Evolutionary conservation across 2,797 vertebrate genomes (phyloP), one percentile per base, ranked within the genome.

Genomic region (Platyrinchus mystaceus): DNA sequence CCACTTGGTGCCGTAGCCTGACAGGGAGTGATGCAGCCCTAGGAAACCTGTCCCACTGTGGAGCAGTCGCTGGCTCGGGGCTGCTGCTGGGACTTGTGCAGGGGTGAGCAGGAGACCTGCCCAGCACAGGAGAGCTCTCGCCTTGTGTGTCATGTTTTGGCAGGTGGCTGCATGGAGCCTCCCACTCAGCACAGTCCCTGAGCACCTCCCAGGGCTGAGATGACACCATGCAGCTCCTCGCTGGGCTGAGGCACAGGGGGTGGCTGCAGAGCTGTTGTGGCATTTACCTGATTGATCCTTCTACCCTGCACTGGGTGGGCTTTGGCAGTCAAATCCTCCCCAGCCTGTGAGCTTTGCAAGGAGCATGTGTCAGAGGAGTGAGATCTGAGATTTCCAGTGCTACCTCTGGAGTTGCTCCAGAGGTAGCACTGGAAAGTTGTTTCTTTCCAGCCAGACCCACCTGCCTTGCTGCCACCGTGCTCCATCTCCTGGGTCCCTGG

Each of bases 341-440:
- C 24, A 13, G 52, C 63, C 32, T 3, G 0, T 30, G 41, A 76
- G 47, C 27, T 60, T 41, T 1, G 1, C 0, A 4, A 41, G 49
- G 24, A 7, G 3, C 1, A 0, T 0, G 9, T 47, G 28, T 77
- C 43, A 8, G 68, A 46, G 2, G 27, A 9, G 0, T 3, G 30
- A 80, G 46, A 77, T 60, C 37, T n/a, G 37, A 59, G 37, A 6
- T 59, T 23, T 66, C 59, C 66, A 46, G 34, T 71, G 73, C 30
- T 59, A 2, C 12, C 10, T 66, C 15, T 52, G 46, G 73, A 71
- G 30, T 1, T 17, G 10, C 5, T 71, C 73, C 66, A 60, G 50
- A 37, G 23, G 7, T 14, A 32, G 21, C 22, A 1, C 44, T 66
- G 50, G 44, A 22, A 77, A 16, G 37, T 14, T 39, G 30, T 19